Evolutionary conservation across 2,888 invertebrate species (phyloP).

Genomic region (Dryococelus australis): DNA sequence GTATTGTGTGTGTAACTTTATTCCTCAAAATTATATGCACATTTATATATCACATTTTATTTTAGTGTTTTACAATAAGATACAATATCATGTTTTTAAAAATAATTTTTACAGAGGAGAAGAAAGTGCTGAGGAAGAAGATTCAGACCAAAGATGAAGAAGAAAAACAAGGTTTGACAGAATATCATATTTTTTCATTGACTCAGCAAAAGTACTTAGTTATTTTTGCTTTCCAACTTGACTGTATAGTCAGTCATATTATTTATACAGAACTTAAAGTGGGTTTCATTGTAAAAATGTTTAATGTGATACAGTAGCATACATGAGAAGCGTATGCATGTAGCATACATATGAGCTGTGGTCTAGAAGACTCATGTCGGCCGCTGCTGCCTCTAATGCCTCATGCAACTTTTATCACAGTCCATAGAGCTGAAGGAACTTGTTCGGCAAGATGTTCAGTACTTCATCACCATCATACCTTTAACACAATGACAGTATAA

Average conservation of each 20-base stretch:
- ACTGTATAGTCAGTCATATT: background rate
- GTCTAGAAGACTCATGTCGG: background rate
- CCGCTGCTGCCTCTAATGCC: background rate
- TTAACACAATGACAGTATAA: too few relatives aligned
- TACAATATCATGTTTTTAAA: background rate
- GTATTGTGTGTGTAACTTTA: too few relatives aligned
- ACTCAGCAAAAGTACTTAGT: background rate
- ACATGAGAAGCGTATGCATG: background rate
- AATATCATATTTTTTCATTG: background rate
- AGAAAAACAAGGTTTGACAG: conserved; percentile 47
- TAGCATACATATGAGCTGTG: background rate
- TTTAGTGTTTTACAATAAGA: too few relatives aligned
- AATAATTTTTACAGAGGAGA: conserved; percentile 40
- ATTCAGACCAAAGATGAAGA: conserved; percentile 40
- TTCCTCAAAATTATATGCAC: too few relatives aligned
- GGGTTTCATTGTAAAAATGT: background rate
- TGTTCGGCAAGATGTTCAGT: too few relatives aligned
- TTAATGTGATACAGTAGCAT: background rate
- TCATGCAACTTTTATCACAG: background rate
- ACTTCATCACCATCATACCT: too few relatives aligned
- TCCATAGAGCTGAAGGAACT: too few relatives aligned
- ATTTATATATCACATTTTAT: too few relatives aligned
- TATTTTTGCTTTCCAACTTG: background rate
- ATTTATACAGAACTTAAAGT: background rate
- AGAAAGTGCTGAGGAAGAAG: conserved; percentile 41